Conservation (phyloP, 2,888 invertebrate species). For the Agrotis puta region DNA sequence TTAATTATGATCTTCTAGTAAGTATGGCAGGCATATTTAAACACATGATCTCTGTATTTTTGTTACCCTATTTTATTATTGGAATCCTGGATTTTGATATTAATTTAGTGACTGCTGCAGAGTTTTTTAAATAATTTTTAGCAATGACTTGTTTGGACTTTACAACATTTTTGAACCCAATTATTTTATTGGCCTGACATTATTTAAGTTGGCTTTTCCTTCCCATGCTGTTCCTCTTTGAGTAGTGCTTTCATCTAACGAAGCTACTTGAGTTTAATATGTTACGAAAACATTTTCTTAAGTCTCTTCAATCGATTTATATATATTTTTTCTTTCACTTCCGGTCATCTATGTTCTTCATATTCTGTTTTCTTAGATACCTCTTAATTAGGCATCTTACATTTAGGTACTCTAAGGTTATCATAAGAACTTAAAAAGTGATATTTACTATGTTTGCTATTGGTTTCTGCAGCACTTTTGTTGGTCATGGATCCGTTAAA, state of each 20-base stretch:
- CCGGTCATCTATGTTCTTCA: background rate
- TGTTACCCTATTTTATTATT: background rate
- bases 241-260: background rate
- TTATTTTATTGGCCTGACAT: too few species aligned
- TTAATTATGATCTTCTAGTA: background rate
- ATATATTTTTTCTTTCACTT: background rate
- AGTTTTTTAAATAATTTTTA: background rate
- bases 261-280: background rate
- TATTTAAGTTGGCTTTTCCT: background rate
- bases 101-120: too few species aligned
- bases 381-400: background rate
- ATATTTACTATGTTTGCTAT: too few species aligned
- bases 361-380: background rate
- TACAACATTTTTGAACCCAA: too few species aligned
- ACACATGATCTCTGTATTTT: background rate
- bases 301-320: background rate
- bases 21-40: background rate
- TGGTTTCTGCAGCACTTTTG: too few species aligned
- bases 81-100: background rate
- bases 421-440: too few species aligned
- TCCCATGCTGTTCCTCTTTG: background rate
- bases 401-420: background rate
- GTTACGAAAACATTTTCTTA: background rate
- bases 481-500: too few species aligned
- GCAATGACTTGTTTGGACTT: background rate